Conservation (phyloP, 2,888 invertebrate genomes). For the Athalia circularis region DNA sequence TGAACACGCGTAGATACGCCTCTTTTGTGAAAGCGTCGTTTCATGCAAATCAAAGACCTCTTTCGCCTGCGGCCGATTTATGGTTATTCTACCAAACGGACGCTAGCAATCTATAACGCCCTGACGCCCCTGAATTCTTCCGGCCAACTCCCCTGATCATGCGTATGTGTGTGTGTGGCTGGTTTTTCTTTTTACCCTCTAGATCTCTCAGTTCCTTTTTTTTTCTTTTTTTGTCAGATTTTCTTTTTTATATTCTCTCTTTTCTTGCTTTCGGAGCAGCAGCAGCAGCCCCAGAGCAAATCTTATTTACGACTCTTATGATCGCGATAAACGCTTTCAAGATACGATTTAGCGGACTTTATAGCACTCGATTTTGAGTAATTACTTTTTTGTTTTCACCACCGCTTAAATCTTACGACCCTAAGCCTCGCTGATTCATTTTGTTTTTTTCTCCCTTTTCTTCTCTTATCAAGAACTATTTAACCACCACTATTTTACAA, state of each 20-base stretch:
- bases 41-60: constrained; percentile 44
- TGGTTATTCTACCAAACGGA: constrained; percentile 46
- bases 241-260: constrained; percentile 20
- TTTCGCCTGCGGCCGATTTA: constrained; percentile 44
- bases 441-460: not conserved
- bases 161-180: not conserved
- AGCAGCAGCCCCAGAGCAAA: constrained; percentile 32
- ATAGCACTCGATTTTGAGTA: constrained; percentile 24
- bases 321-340: constrained; percentile 41
- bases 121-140: constrained; percentile 43
- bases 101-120: constrained; percentile 46
- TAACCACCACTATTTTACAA: not conserved
- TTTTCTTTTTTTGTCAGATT: constrained; percentile 37
- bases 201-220: constrained; percentile 2
- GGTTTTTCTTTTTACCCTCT: constrained; percentile 9
- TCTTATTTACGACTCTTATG: constrained; percentile 44
- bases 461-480: not conserved
- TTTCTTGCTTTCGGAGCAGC: constrained; percentile 23
- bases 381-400: not conserved
- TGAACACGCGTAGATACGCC: constrained; percentile 33
- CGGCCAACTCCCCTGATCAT: constrained; percentile 26
- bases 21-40: constrained; percentile 44
- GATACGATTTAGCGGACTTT: constrained; percentile 41
- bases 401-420: not conserved
- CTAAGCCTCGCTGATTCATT: not conserved